phyloP scores from a whole-genome alignment of 2,113 vertebrate species.

The Siniperca knerii region DNA sequence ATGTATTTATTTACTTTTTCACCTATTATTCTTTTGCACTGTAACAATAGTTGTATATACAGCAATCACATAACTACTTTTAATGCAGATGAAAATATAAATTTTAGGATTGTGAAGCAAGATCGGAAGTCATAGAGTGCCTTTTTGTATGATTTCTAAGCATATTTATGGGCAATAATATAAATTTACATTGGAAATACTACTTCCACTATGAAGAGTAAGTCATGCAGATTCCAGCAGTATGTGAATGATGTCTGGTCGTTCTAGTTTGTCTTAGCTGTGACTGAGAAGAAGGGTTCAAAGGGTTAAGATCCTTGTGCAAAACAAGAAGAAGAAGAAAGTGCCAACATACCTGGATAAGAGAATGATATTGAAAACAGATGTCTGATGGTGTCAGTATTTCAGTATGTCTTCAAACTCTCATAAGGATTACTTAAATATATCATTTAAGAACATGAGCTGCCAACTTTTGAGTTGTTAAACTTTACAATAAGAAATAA shows the following conservation, averaged over 20 bases:
- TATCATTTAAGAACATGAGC: slow-evolving; percentile 1
- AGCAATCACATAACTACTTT: background rate
- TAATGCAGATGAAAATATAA: background rate
- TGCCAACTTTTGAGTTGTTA: slow-evolving; percentile 4
- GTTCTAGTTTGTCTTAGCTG: too few species aligned
- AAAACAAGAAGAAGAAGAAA: background rate
- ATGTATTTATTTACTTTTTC: too few species aligned
- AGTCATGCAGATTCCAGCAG: too few species aligned
- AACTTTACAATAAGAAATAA: slow-evolving; percentile 3
- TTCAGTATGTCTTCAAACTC: background rate
- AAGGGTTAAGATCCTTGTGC: background rate
- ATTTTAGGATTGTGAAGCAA: background rate
- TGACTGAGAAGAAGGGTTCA: background rate
- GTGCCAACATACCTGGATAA: background rate
- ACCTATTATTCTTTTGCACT: background rate
- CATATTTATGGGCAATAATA: background rate
- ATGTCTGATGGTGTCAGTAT: background rate
- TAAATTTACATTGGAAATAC: too few species aligned
- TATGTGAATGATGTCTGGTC: too few species aligned
- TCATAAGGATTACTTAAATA: slow-evolving; percentile 1
- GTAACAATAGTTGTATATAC: background rate
- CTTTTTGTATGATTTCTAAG: background rate
- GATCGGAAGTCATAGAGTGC: too few species aligned
- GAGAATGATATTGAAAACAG: background rate
- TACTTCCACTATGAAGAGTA: too few species aligned